phyloP scores from a whole-genome alignment of 2,888 invertebrate species.

The Diachrysia chrysitis region DNA sequence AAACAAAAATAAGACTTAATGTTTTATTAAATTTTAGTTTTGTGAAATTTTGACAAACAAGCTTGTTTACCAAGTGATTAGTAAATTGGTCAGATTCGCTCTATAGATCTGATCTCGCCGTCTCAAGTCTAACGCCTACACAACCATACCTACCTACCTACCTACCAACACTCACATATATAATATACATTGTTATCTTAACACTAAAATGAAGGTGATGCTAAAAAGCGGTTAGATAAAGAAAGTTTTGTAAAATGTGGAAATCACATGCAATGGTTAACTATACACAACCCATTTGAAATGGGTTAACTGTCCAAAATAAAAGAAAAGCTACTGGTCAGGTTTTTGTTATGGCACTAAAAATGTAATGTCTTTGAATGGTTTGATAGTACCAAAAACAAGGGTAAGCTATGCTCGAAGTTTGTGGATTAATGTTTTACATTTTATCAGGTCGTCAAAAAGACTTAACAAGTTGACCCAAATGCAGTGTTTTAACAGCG shows the following conservation, averaged over 20 bases:
- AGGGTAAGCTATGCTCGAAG: not conserved
- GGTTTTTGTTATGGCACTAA: not conserved
- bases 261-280: not conserved
- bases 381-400: not conserved
- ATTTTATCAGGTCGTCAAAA: conserved; percentile 3
- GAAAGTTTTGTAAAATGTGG: not conserved
- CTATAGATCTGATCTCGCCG: too few species aligned
- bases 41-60: too few species aligned
- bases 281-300: not conserved
- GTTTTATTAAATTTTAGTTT: too few species aligned
- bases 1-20: too few species aligned
- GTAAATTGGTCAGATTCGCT: too few species aligned
- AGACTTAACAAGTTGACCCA: not conserved
- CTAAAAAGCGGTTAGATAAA: not conserved
- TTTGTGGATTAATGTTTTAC: not conserved
- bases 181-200: too few species aligned
- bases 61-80: too few species aligned
- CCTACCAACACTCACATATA: too few species aligned
- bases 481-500: not conserved
- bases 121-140: too few species aligned
- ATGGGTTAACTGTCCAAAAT: conserved; percentile 1
- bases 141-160: too few species aligned
- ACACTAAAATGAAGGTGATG: too few species aligned
- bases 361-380: not conserved
- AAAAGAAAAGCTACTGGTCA: not conserved